Percentiles rank a stretch among this genome's conserved stretches.
These are phyloP conservation scores for Apistogramma diplotaenia DNA, from an alignment of 2,113 vertebrate genomes.

Conservation along the genomic window DNA sequence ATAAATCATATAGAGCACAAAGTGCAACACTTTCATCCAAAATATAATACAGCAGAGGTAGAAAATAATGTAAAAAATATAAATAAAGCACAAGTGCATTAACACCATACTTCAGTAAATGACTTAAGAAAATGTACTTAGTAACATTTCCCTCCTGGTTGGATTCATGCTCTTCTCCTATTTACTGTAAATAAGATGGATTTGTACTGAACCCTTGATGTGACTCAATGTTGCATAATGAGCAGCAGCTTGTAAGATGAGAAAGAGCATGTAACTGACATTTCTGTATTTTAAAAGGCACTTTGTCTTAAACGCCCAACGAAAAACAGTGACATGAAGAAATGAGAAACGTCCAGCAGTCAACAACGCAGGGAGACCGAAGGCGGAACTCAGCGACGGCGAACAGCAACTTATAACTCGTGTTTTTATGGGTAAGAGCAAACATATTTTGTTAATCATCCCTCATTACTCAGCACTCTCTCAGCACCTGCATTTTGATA, in stretches of 20 bases:
- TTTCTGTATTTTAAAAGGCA: background rate
- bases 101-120: background rate
- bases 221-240: background rate
- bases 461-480: background rate
- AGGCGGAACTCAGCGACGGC: background rate
- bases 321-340: background rate
- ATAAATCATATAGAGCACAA: no score
- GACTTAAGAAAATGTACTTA: background rate
- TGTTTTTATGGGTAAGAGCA: background rate
- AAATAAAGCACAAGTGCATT: background rate
- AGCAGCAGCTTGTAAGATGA: background rate
- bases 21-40: no score
- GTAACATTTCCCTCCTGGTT: background rate
- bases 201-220: background rate
- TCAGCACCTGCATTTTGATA: background rate
- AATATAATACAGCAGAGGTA: no score
- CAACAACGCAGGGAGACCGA: background rate
- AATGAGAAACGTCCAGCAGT: no score
- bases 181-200: fast-evolving
- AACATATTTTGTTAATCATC: background rate
- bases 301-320: background rate
- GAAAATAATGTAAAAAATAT: background rate
- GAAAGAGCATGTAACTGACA: background rate
- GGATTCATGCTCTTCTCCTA: background rate
- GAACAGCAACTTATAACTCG: background rate